These are phyloP conservation scores for Prolemur simus DNA, from an alignment of 2,113 vertebrate genomes.

Conservation along the genomic window DNA sequence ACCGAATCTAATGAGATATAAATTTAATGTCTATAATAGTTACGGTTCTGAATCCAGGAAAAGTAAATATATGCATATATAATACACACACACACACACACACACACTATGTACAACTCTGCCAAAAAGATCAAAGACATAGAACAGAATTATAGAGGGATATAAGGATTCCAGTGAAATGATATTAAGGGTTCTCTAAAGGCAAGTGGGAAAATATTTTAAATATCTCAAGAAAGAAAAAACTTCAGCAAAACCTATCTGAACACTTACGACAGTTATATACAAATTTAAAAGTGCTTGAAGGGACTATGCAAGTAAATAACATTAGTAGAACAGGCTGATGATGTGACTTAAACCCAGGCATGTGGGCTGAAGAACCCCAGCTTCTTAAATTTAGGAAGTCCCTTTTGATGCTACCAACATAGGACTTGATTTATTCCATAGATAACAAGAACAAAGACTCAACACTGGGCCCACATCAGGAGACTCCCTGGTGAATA, in stretches of 20 bases:
- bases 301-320: neutral
- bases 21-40: neutral
- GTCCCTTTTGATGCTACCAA: neutral
- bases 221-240: neutral
- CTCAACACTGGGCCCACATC: accelerated
- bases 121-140: neutral
- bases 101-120: neutral
- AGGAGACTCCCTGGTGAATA: neutral
- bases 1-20: neutral
- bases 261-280: neutral
- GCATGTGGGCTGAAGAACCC: neutral
- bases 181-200: neutral
- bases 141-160: neutral
- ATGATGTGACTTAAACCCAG: neutral
- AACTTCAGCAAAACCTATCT: neutral
- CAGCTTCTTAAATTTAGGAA: neutral
- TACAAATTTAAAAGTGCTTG: neutral
- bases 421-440: neutral
- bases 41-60: neutral
- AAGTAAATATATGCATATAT: neutral
- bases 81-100: neutral
- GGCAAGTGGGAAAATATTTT: neutral
- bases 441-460: neutral
- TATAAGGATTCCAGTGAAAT: neutral
- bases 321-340: neutral